Evolutionary conservation across 2,888 invertebrate genomes (phyloP), one percentile per base, ranked within the genome.

Genomic region (Ochropleura leucogaster): DNA sequence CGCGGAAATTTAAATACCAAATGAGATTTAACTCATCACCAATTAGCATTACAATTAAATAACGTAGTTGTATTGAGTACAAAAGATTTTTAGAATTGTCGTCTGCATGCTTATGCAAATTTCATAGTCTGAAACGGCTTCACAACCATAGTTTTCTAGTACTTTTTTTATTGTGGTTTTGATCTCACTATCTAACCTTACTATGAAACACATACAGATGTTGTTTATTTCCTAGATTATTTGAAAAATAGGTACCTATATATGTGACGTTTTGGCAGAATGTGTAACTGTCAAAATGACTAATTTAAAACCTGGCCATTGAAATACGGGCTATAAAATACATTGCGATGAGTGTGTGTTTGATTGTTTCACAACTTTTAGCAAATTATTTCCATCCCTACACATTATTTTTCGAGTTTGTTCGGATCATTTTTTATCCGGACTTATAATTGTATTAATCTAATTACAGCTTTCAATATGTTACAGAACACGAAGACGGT

Each of bases 71-170:
- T 40, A 16, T 16, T 16, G 14, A 16, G 18, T 18, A 57, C 20
- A 57, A n/a, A 20, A 49, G n/a, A 49, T 69, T 57, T 71, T 16
- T 20, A 53, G 63, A 20, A 55, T 42, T 47, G 40, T 10, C 30
- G 14, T 16, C 12, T 44, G 44, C 4, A 20, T 46, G n/a, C 5
- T 16, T 18, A 47, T 51, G 5, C 5, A 1, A 57, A 20, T 20
- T 40, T 30, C 20, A 40, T 30, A 20, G 16, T 20, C 20, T 46
- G 30, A 51, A 72, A 72, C 14, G 12, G 16, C 8, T 46, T 6
- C 40, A 30, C 20, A 72, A 59, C 30, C 44, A 57, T 64, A 12
- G 30, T 44, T 0, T 59, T 51, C n/a, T 46, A 51, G 59, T 20
- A 14, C 51, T 49, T 49, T 9, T 66, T 10, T 10, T 30, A 46